Percentiles rank a stretch among this genome's conserved stretches.
These are phyloP conservation scores for Mustelus asterias DNA, from an alignment of 2,113 vertebrate genomes.

Conservation along the genomic window DNA sequence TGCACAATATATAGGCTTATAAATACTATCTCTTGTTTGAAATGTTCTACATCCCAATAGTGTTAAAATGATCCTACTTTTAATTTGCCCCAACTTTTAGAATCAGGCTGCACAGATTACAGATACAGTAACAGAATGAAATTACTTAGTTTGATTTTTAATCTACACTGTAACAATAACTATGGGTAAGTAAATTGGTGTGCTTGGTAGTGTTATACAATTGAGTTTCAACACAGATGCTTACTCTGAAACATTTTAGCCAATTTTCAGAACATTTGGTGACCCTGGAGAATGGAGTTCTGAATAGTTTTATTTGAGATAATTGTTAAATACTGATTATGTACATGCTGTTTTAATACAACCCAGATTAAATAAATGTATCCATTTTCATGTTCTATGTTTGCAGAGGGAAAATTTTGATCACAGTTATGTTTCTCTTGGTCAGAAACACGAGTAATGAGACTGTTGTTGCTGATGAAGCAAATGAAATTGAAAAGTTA, in stretches of 20 bases:
- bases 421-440: not conserved
- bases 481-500: not conserved
- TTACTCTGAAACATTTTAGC: not conserved
- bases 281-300: not conserved
- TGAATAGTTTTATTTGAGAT: not conserved
- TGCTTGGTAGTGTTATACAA: not conserved
- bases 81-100: not conserved
- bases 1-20: not conserved
- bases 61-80: not conserved
- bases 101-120: not conserved
- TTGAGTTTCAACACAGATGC: not conserved
- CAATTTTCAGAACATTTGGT: not conserved
- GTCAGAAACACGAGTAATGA: not conserved
- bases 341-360: not conserved
- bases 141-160: not conserved
- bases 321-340: not conserved
- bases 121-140: not conserved
- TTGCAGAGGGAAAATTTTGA: not conserved
- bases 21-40: not conserved
- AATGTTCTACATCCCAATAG: not conserved
- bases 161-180: no score
- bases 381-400: not conserved
- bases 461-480: not conserved
- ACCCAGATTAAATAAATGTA: not conserved
- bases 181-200: not conserved